Base-by-base conservation (phyloP, 2,888 invertebrate species). In the Drymonia ruficornis region DNA sequence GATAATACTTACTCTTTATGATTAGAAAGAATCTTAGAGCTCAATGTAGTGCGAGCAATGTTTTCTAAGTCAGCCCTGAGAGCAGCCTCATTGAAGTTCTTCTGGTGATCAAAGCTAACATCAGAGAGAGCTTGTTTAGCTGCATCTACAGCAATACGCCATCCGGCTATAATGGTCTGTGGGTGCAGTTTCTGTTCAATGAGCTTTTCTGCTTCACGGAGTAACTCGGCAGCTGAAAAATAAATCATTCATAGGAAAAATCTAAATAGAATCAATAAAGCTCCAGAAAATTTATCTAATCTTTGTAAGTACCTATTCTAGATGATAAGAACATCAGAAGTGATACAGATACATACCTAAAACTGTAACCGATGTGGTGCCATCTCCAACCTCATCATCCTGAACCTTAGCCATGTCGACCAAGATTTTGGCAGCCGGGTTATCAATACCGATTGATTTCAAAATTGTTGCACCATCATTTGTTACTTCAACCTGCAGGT, bases 401-500 rank as follows among this genome's bases (percentile, higher is more conserved):
- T 99, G 99, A 3, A 98, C 98, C 88, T 97, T 97, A 13, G 99
- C 97, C 95, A 99, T 99, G 71, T 99, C 98, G n/a, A 99, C 99
- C 49, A 99, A 94, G 76, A 99, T 98, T 91, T 99, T 99, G 0
- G 99, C 99, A 31, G 99, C 99, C 19, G 99, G 99, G 89, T 99
- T 99, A 83, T 99, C 99, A 16, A 99, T 97, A 52, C 99, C 99
- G 55, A 99, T 95, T 0, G 98, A 95, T 85, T 98, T 98, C 52
- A 99, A 93, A 80, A 99, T 99, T 8, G 99, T 99, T 13, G 99
- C 99, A 56, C 99, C 99, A 91, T 99, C 99, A 89, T 99, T 99
- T 51, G 99, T 99, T 6, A 99, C 98, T 91, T 99, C 97, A 55
- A 99, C 97, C 89, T 94, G 74, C n/a, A 82, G 81, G 58, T 55